Conservation (phyloP, 2,113 vertebrate genomes). For the Bolborhynchus lineola region DNA sequence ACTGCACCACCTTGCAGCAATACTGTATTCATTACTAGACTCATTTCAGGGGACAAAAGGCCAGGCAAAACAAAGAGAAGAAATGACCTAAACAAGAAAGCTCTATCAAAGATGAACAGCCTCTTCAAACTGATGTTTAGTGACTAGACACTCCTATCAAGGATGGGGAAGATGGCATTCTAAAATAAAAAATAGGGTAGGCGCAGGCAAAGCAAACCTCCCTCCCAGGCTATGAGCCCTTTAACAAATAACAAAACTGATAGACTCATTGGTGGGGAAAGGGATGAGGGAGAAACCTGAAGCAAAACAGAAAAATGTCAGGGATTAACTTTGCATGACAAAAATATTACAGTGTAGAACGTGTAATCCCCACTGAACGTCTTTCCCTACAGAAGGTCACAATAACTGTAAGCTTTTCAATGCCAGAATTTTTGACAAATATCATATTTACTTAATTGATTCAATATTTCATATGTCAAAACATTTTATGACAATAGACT, state of each 20-base stretch:
- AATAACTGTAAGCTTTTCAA: slow-evolving; percentile 46
- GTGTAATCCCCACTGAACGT: slow-evolving; percentile 17
- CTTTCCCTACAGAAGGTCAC: slow-evolving; percentile 39
- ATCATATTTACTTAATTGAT: slow-evolving; percentile 17
- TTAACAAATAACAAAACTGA: neutral
- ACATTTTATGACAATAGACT: neutral
- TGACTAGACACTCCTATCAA: neutral
- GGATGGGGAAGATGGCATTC: neutral
- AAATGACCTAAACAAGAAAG: slow-evolving; percentile 24
- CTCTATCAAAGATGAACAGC: neutral
- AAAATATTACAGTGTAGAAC: slow-evolving; percentile 20
- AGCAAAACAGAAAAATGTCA: neutral
- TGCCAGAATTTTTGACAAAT: slow-evolving; percentile 58
- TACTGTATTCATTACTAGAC: slow-evolving; percentile 60
- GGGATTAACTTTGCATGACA: neutral
- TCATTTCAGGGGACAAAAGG: slow-evolving; percentile 35
- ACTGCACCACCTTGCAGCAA: slow-evolving; percentile 70
- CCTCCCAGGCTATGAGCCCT: neutral
- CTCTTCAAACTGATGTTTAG: neutral
- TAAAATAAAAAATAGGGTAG: neutral
- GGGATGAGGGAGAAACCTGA: neutral
- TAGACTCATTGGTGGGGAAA: neutral
- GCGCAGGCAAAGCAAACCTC: neutral
- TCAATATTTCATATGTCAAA: slow-evolving; percentile 25
- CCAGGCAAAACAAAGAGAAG: slow-evolving; percentile 27